These are phyloP conservation scores for Mamestra brassicae DNA, from an alignment of 2,888 invertebrate species.

Conservation along the genomic window DNA sequence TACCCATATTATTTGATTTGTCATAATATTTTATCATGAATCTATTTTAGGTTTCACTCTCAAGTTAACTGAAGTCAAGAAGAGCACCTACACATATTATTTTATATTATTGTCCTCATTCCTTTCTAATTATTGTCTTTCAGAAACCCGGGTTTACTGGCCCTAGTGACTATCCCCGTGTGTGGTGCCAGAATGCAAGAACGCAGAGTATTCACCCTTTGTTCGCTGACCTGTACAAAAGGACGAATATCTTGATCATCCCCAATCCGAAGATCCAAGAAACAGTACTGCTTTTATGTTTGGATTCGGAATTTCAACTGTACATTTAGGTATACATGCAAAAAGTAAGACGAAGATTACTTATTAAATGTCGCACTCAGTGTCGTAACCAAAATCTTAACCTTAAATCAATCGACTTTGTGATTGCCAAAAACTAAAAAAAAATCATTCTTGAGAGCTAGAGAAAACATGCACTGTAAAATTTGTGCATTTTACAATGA, in stretches of 20 bases:
- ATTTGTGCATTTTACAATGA: too few relatives aligned
- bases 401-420: too few relatives aligned
- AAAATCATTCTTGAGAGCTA: too few relatives aligned
- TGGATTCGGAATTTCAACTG: slow-evolving; percentile 25
- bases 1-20: too few relatives aligned
- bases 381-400: not conserved
- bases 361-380: not conserved
- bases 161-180: not conserved
- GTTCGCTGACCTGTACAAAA: slow-evolving; percentile 51
- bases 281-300: slow-evolving; percentile 35
- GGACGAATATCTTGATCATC: slow-evolving; percentile 54
- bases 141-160: not conserved
- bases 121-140: not conserved
- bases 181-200: slow-evolving; percentile 44
- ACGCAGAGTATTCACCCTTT: slow-evolving; percentile 51
- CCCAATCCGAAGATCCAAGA: slow-evolving; percentile 41
- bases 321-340: slow-evolving; percentile 7
- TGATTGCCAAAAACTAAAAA: too few relatives aligned
- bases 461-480: too few relatives aligned
- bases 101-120: not conserved
- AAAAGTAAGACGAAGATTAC: not conserved
- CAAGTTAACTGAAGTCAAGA: not conserved
- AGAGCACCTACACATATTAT: too few relatives aligned
- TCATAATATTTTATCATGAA: not conserved
- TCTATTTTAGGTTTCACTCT: not conserved